A percentile compares a stretch with the other conserved stretches of the same genome.
These are phyloP conservation scores for Ennomos quercinarius DNA, from an alignment of 2,888 invertebrate species.

Conservation along the genomic window DNA sequence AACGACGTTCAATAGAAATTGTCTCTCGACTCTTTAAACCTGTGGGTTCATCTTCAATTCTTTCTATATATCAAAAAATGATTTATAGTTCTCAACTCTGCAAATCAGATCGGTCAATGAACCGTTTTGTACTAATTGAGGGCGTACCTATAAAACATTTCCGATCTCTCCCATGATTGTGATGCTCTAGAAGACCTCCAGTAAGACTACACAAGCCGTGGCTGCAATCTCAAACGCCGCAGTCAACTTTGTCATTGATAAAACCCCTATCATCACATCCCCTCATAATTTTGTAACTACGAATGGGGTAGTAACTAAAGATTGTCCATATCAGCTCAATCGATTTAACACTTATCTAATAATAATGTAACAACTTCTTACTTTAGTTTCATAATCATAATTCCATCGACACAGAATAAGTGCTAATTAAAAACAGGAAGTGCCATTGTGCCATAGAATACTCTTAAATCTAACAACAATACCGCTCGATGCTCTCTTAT, in stretches of 20 bases:
- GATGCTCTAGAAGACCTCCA: conserved; percentile 56
- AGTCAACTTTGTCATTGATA: conserved; percentile 85
- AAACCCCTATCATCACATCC: conserved; percentile 83
- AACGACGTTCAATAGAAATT: conserved; percentile 62
- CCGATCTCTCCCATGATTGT: conserved; percentile 66
- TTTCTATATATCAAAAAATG: conserved; percentile 57
- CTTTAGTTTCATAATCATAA: conserved; percentile 82
- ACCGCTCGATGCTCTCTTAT: conserved; percentile 84
- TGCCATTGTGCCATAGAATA: conserved; percentile 85
- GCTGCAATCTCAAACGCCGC: conserved; percentile 68
- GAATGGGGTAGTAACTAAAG: conserved; percentile 83
- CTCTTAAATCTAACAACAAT: conserved; percentile 84
- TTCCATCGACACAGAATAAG: conserved; percentile 85
- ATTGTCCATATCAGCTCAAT: conserved; percentile 73
- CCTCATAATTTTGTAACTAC: conserved; percentile 81
- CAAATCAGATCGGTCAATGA: conserved; percentile 55
- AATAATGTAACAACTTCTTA: conserved; percentile 86
- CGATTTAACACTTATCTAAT: conserved; percentile 85
- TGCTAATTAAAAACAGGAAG: conserved; percentile 85
- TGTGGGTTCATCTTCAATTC: conserved; percentile 49
- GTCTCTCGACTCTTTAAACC: conserved; percentile 58
- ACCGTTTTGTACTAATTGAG: conserved; percentile 59
- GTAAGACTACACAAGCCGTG: conserved; percentile 58
- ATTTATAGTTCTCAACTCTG: conserved; percentile 72
- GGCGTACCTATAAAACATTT: conserved; percentile 75